phyloP scores from a whole-genome alignment of 1,140 invertebrate species.

The Bombus sibiricus region DNA sequence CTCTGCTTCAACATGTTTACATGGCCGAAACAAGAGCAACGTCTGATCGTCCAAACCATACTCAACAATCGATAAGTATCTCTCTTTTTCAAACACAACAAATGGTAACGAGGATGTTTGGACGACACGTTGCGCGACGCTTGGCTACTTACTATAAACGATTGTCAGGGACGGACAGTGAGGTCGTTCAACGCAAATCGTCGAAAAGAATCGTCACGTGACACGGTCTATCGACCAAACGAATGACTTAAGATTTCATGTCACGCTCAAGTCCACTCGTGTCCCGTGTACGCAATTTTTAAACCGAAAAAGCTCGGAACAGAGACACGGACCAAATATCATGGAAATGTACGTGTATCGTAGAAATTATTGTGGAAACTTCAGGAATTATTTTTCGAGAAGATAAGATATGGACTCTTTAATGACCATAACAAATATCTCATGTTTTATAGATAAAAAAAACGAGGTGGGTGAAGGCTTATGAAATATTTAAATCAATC shows the following conservation, averaged over 20 bases:
- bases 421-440: background rate
- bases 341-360: too few relatives aligned
- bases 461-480: too few relatives aligned
- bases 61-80: background rate
- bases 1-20: background rate
- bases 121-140: constrained; percentile 23
- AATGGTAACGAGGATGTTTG: background rate
- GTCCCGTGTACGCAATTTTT: background rate
- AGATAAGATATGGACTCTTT: too few relatives aligned
- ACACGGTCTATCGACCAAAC: background rate
- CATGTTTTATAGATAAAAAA: too few relatives aligned
- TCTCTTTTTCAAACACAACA: background rate
- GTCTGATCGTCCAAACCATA: background rate
- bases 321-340: background rate
- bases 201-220: background rate
- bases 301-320: background rate
- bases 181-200: constrained; percentile 55
- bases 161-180: constrained; percentile 68
- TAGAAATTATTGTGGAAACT: background rate
- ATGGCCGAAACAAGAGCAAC: background rate
- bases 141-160: constrained; percentile 58
- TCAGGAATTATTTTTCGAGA: too few relatives aligned
- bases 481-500: too few relatives aligned
- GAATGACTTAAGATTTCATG: background rate
- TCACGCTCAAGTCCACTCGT: background rate